Evolutionary conservation across 2,113 vertebrate genomes (phyloP).

Genomic region (Glaucidium brasilianum): DNA sequence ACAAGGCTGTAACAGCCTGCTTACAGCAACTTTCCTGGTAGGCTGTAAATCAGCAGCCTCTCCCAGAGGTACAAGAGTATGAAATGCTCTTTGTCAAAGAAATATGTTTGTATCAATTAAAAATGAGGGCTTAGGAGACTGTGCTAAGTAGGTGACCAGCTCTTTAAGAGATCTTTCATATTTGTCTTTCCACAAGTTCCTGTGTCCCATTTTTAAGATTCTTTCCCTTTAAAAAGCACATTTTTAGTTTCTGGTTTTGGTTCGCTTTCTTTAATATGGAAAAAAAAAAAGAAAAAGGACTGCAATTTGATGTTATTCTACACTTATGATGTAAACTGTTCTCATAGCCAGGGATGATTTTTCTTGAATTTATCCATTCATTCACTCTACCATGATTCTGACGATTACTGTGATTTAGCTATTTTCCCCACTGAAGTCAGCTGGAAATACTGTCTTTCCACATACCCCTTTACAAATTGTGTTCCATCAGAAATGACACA

Average conservation of each 20-base stretch:
- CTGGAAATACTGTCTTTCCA: neutral
- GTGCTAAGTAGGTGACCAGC: neutral
- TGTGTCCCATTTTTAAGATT: neutral
- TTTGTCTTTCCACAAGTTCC: neutral
- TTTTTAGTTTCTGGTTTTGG: neutral
- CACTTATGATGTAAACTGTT: neutral
- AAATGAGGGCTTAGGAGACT: neutral
- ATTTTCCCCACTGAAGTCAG: neutral
- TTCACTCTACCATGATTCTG: neutral
- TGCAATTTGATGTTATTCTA: neutral
- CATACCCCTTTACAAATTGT: neutral
- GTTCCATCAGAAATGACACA: neutral
- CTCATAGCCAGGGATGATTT: neutral
- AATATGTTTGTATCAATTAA: neutral
- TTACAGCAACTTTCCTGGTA: accelerated
- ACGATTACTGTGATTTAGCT: neutral
- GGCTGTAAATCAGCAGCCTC: neutral
- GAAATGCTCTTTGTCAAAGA: neutral
- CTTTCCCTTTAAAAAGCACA: neutral
- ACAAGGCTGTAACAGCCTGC: neutral
- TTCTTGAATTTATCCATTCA: neutral
- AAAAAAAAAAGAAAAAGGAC: neutral
- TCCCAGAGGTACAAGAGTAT: neutral
- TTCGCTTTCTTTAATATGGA: neutral
- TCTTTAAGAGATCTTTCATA: neutral